These are phyloP conservation scores for Megalops cyprinoides DNA, from an alignment of 2,797 vertebrate species.

Conservation along the genomic window DNA sequence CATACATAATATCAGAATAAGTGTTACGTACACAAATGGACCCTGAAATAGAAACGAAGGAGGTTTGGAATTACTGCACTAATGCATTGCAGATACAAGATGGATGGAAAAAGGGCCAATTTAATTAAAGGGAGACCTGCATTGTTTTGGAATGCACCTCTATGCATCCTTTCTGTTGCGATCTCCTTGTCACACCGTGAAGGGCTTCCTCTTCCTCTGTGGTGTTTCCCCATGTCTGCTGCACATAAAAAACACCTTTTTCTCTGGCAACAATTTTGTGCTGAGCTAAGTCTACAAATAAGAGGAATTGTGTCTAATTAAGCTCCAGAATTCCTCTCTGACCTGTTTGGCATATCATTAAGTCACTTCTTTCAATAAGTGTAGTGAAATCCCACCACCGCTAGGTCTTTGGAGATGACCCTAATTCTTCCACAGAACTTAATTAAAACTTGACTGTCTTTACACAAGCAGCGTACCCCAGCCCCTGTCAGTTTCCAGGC, in stretches of 20 bases:
- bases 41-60: conserved; percentile 49
- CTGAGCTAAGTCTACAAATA: conserved; percentile 63
- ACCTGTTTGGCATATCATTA: conserved; percentile 75
- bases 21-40: conserved; percentile 48
- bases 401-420: conserved; percentile 74
- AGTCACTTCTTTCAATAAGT: conserved; percentile 66
- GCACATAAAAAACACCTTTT: conserved; percentile 62
- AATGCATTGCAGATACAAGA: conserved; percentile 25
- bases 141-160: conserved; percentile 19
- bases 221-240: conserved; percentile 29
- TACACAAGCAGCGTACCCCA: not conserved
- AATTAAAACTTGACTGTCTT: conserved; percentile 44
- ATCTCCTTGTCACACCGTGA: not conserved
- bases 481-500: not conserved
- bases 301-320: conserved; percentile 73
- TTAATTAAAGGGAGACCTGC: conserved; percentile 22
- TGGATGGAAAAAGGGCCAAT: conserved; percentile 25
- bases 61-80: conserved; percentile 31
- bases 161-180: not conserved
- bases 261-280: conserved; percentile 59
- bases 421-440: conserved; percentile 74
- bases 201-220: conserved; percentile 56
- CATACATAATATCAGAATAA: conserved; percentile 43
- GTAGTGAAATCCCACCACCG: conserved; percentile 35
- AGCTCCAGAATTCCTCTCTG: conserved; percentile 67